Base-by-base conservation (phyloP, 2,797 vertebrate species). In the Denticeps clupeoides region DNA sequence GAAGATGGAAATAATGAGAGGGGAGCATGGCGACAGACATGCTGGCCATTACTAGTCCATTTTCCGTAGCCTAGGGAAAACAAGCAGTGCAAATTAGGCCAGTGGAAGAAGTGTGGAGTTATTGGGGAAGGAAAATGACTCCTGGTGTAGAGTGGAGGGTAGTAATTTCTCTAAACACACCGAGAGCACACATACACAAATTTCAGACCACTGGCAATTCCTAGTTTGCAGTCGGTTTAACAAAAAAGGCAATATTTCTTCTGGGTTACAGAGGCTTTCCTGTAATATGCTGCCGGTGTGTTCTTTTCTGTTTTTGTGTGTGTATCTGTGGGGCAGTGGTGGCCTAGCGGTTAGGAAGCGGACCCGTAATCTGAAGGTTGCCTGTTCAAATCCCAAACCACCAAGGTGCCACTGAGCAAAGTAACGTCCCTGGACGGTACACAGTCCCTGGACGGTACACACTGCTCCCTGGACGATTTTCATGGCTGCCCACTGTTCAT, bases 1-100 rank as follows among this genome's bases (percentile, higher is more conserved):
- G n/a, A n/a, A n/a, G n/a, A n/a, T n/a, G n/a, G 33, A 60, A 72
- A 65, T 72, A 74, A 71, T 68, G 65, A 78, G 61, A 40, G 59
- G 62, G 25, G 56, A 60, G 66, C 60, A n/a, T n/a, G n/a, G 11
- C 37, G 26, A 10, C 27, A 37, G 4, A 27, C 37, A 27, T 8
- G 15, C 47, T 26, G 47, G 18, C 18, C 8, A n/a, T 68, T 63
- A 65, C 56, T 59, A 55, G 48, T 54, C 58, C 37, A 41, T 45
- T 32, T 58, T 58, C 71, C 56, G 63, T 72, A 74, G 73, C 49
- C 38, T 50, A 6, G 47, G 59, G 59, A 67, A 72, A 77, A 72
- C 68, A 73, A 65, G 59, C 50, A 45, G 47, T 50, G 37, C 65
- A 69, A 70, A 72, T 72, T 64, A 68, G 66, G 69, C 59, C 67